These are phyloP conservation scores for Corythucha ciliata DNA, from an alignment of 2,888 invertebrate species.

Conservation along the genomic window DNA sequence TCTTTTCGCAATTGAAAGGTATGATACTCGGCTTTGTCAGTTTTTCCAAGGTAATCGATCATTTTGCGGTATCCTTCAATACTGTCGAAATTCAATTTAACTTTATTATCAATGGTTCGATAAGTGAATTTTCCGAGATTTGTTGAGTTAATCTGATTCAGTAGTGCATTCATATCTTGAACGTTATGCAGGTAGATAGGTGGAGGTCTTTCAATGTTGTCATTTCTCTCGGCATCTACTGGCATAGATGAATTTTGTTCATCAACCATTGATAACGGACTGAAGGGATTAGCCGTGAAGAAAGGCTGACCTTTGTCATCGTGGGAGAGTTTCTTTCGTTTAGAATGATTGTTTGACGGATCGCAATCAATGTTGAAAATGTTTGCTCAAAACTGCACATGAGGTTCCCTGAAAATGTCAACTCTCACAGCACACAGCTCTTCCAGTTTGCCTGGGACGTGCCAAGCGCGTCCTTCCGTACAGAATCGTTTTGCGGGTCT, in stretches of 20 bases:
- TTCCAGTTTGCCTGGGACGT: too few species aligned
- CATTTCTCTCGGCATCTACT: neutral
- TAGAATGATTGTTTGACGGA: conserved; percentile 5
- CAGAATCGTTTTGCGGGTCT: too few species aligned
- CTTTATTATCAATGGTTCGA: neutral
- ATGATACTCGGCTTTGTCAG: neutral
- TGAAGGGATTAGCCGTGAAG: conserved; percentile 3
- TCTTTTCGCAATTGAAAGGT: neutral
- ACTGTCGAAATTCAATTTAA: neutral
- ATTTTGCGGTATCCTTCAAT: conserved; percentile 8
- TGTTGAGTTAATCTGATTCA: neutral
- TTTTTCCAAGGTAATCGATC: neutral
- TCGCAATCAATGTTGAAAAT: too few species aligned
- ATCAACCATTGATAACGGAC: neutral
- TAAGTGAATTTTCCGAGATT: neutral
- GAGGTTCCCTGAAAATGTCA: too few species aligned
- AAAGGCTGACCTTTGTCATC: conserved; percentile 1
- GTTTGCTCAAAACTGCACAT: too few species aligned
- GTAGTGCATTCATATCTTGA: neutral
- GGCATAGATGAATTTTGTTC: neutral
- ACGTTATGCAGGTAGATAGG: conserved; percentile 1
- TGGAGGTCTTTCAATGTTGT: conserved; percentile 1
- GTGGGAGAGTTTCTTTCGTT: neutral
- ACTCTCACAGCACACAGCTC: too few species aligned
- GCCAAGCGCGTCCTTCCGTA: too few species aligned